These are phyloP conservation scores for Diaprepes abbreviatus DNA, from an alignment of 2,888 invertebrate species.

Conservation along the genomic window DNA sequence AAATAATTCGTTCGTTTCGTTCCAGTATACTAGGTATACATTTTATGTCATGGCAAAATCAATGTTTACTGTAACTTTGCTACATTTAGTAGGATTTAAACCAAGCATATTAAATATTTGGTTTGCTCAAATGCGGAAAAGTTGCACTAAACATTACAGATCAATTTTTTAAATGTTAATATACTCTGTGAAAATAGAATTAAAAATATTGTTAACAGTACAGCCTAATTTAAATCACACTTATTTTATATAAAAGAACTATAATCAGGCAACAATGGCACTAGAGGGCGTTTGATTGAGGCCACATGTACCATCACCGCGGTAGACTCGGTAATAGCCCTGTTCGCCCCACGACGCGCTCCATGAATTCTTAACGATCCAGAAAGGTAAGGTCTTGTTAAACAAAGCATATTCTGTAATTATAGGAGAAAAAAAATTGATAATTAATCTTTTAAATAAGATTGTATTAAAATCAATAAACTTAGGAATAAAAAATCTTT, in stretches of 20 bases:
- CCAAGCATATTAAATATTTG: too few species aligned
- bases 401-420: slow-evolving; percentile 83
- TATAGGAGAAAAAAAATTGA: too few species aligned
- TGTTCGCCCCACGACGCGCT: slow-evolving; percentile 92
- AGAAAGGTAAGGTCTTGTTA: slow-evolving; percentile 86
- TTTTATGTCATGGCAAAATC: not conserved
- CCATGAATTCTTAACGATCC: slow-evolving; percentile 98
- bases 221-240: slow-evolving; percentile 28
- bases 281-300: slow-evolving; percentile 93
- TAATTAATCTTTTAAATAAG: too few species aligned
- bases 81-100: too few species aligned
- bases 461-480: too few species aligned
- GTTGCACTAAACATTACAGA: too few species aligned
- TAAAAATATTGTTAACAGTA: slow-evolving; percentile 10
- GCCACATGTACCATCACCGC: slow-evolving; percentile 96
- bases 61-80: not conserved
- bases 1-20: slow-evolving; percentile 5
- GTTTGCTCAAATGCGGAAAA: too few species aligned
- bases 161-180: too few species aligned
- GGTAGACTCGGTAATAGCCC: slow-evolving; percentile 94
- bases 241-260: slow-evolving; percentile 2
- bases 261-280: slow-evolving; percentile 73
- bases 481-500: too few species aligned
- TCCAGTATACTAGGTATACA: not conserved
- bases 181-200: not conserved